Percentiles rank a stretch among this genome's conserved stretches.
phyloP scores from a whole-genome alignment of 2,797 vertebrate genomes.

The Peromyscus aztecus region DNA sequence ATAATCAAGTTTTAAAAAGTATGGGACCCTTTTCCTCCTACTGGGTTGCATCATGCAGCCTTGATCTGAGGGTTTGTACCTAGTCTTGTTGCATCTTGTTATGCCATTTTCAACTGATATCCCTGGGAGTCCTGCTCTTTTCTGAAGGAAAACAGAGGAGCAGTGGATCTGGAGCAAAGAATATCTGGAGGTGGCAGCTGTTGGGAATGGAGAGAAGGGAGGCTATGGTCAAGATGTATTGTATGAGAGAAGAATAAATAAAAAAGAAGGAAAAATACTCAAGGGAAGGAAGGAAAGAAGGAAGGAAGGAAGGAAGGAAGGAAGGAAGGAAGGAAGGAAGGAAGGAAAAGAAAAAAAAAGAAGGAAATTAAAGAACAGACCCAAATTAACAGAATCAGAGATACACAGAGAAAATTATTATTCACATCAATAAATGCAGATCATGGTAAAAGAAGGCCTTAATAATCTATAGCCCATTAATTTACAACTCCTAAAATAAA shows the following conservation, averaged over 20 bases:
- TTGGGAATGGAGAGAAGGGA: neutral
- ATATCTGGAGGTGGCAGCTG: neutral
- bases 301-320: no score
- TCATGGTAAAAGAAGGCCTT: neutral
- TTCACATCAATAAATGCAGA: neutral
- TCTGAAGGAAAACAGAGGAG: neutral
- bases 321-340: neutral
- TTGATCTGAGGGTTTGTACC: neutral
- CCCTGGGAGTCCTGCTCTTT: neutral
- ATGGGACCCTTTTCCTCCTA: neutral
- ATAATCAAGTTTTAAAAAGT: neutral
- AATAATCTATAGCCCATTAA: neutral
- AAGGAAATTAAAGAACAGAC: neutral
- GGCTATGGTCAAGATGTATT: neutral
- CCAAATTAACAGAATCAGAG: neutral
- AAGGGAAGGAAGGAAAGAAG: no score
- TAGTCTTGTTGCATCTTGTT: neutral
- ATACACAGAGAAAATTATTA: neutral
- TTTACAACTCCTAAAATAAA: neutral
- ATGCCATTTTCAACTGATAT: neutral
- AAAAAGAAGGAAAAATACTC: neutral
- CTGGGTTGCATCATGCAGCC: neutral
- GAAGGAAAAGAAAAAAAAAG: no score
- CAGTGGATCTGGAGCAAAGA: neutral
- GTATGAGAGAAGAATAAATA: neutral